Percentiles rank a stretch among this genome's conserved stretches.
These are phyloP conservation scores for Tetraneura akinire DNA, from an alignment of 1,140 invertebrate genomes.

Conservation along the genomic window DNA sequence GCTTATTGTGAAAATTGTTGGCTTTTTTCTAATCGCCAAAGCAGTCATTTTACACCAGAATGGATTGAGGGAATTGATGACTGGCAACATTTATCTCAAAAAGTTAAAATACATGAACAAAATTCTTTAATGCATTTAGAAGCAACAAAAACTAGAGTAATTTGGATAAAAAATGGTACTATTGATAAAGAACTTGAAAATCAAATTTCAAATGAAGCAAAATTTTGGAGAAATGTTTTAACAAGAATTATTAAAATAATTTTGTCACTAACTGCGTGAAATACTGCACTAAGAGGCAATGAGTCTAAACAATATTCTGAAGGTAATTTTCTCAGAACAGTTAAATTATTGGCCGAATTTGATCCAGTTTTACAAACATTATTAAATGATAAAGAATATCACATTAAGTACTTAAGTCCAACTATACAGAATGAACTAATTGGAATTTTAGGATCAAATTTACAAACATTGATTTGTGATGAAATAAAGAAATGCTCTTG, in stretches of 20 bases:
- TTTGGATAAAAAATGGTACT: neutral
- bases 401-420: neutral
- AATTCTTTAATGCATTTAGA: neutral
- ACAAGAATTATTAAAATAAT: neutral
- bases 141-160: neutral
- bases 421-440: conserved; percentile 5
- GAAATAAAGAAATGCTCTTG: no score
- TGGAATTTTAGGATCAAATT: conserved; percentile 2
- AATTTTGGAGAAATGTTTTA: conserved; percentile 12
- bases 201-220: neutral
- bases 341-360: neutral
- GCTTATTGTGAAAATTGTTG: conserved; percentile 3
- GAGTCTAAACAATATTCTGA: no score
- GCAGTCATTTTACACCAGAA: neutral
- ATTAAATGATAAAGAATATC: neutral
- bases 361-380: conserved; percentile 7
- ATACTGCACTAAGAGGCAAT: no score
- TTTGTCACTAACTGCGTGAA: no score
- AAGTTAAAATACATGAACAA: neutral
- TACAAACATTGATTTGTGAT: no score
- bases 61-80: neutral
- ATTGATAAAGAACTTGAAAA: conserved; percentile 2
- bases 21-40: neutral
- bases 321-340: no score
- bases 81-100: neutral